Evolutionary conservation across 2,888 invertebrate species (phyloP), one percentile per base, ranked within the genome.

Genomic region (Philereme transversata): DNA sequence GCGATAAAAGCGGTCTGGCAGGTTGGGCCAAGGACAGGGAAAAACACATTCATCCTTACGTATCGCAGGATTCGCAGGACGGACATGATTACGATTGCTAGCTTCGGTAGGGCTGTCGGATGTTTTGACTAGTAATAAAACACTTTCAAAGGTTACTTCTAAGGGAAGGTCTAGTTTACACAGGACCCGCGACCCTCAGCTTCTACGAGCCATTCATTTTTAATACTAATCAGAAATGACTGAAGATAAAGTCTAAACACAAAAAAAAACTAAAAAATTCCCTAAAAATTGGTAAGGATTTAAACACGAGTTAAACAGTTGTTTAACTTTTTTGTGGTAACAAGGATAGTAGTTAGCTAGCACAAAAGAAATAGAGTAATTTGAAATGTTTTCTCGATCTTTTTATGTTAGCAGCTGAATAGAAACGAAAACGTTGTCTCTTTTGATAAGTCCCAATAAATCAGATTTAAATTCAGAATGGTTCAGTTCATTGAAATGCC

Each of bases 1-100:
- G 79, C 81, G 67, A 84, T 89, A 88, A 88, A 88, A 87, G 86
- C 79, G 79, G 84, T 83, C 78, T 75, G 81, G 81, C 82, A 78
- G 82, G 84, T 84, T 80, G 72, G 75, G 75, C 75, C 74, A 75
- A 75, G 75, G 75, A 77, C 76, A 69, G 69, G 65, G 68, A 72
- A 66, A 64, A 75, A 72, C 68, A 71, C 76, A 76, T 74, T 75
- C 70, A 70, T 75, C 70, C 73, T 71, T 70, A 50, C 57, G 33
- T 49, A 59, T 59, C 60, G 62, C 64, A 50, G 43, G 45, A 45
- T 43, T 67, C 70, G 70, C 72, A 47, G 45, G 49, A 54, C 46
- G 50, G 44, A 54, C 51, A 46, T 60, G 54, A 57, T 58, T 58
- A 55, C 62, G 55, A 62, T 58, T 47, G 58, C 58, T 38, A 33